Base-by-base conservation (phyloP, 2,888 invertebrate species). In the Timema podura region DNA sequence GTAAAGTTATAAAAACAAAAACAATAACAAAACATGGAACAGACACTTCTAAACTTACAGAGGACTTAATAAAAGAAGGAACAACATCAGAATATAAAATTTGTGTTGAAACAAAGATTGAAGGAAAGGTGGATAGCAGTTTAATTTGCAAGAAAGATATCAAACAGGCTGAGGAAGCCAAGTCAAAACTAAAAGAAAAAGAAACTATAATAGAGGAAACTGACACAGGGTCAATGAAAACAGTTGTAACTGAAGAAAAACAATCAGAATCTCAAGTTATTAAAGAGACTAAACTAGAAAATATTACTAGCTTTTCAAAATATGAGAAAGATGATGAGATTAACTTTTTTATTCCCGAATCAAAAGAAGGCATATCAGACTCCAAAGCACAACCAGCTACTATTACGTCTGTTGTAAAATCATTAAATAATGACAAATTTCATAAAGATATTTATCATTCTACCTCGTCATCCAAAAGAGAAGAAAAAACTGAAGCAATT, bases 251-350 rank as follows among this genome's bases (percentile, higher is more conserved):
- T 78, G 84, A 74, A 81, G 81, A 13, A 80, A 70, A 49, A 71
- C 83, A 85, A 30, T 83, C 85, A 16, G 83, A 83, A 73, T 78
- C 85, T 51, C 82, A 83, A 30, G 76, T 77, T 15, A 77, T 84
- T 68, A 65, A 73, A 69, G 75, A 75, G 73, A 75, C 76, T 30
- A 30, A 30, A 30, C 30, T 30, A 30, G 3, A 30, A 2, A 30
- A 30, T 30, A 30, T 30, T 30, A 30, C 30, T 30, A 30, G 30
- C 30, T 30, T 30, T 30, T 30, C 30, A 30, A 30, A 30, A 30
- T 30, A 30, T 30, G 30, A 30, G 30, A 30, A 30, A 30, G 30
- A 30, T 30, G 30, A 30, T 30, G 30, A 30, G 30, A 3, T 30
- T 30, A 30, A 30, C 30, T 30, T 30, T 1, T 30, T 30, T 30